These are phyloP conservation scores for Metopolophium dirhodum DNA, from an alignment of 1,140 invertebrate genomes.

Conservation along the genomic window DNA sequence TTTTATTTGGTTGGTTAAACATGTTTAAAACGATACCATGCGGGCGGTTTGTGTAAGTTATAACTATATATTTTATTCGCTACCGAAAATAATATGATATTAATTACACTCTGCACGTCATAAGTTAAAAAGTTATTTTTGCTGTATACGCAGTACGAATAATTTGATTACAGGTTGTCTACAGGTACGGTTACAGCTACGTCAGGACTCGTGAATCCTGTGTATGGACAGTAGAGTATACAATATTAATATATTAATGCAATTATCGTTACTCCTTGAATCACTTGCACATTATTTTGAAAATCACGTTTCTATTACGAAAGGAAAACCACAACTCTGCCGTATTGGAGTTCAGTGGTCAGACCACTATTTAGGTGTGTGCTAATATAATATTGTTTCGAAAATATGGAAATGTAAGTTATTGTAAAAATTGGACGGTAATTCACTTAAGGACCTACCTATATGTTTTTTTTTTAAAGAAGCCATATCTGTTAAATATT, in stretches of 20 bases:
- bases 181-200: background rate
- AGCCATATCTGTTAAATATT: background rate
- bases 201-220: background rate
- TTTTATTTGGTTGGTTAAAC: background rate
- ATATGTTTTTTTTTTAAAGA: background rate
- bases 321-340: background rate
- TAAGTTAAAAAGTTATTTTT: background rate
- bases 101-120: background rate
- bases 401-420: background rate
- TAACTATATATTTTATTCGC: background rate
- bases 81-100: background rate
- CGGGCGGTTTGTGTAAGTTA: background rate
- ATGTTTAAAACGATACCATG: background rate
- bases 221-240: background rate
- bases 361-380: background rate
- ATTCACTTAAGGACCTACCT: background rate
- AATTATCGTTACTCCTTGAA: background rate
- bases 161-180: background rate
- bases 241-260: background rate
- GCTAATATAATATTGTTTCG: background rate
- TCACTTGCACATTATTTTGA: background rate
- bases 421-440: background rate
- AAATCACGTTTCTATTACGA: background rate
- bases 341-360: background rate
- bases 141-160: background rate